A percentile compares a stretch with the other conserved stretches of the same genome.
Conservation (phyloP, 2,797 vertebrate genomes). For the Enteromius afrohamiltoni region DNA sequence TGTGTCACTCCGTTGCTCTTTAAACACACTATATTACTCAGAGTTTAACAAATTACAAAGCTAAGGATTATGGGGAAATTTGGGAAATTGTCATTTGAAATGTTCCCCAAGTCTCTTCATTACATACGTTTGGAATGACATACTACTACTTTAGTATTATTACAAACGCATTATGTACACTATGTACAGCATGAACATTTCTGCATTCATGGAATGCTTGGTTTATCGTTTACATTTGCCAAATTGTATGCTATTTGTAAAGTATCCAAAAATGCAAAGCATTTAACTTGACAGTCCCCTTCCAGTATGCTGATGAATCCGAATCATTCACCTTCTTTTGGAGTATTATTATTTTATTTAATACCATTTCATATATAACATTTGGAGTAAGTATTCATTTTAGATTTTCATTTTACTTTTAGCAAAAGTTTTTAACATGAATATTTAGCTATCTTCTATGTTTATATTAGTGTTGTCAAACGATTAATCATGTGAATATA, state of each 20-base stretch:
- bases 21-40: not conserved
- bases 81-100: not conserved
- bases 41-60: constrained; percentile 3
- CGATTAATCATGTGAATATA: no score
- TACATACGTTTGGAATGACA: not conserved
- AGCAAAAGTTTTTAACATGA: not conserved
- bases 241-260: not conserved
- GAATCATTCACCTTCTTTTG: not conserved
- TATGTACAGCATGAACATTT: not conserved
- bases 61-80: not conserved
- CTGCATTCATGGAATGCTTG: not conserved
- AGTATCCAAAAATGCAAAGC: not conserved
- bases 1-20: constrained; percentile 30
- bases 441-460: not conserved
- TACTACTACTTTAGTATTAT: not conserved
- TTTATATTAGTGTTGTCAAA: no score
- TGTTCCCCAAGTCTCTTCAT: not conserved
- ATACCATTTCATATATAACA: not conserved
- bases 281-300: not conserved
- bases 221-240: not conserved
- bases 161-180: not conserved
- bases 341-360: not conserved
- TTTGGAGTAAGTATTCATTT: no score
- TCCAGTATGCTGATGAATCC: not conserved
- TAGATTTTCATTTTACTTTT: not conserved